These are phyloP conservation scores for Falco punctatus DNA, from an alignment of 2,113 vertebrate genomes.

Conservation along the genomic window DNA sequence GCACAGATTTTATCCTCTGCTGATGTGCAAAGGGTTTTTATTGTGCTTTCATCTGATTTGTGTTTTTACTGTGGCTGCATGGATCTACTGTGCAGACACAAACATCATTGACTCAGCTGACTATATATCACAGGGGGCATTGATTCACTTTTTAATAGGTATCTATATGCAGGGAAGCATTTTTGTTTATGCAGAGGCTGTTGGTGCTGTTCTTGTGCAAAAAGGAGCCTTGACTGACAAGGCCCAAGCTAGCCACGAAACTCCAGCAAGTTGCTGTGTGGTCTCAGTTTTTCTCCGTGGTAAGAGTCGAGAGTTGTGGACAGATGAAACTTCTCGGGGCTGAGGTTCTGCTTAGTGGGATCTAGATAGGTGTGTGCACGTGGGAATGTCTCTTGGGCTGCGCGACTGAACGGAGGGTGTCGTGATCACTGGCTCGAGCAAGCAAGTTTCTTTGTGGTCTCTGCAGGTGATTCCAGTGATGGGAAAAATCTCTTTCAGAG, in stretches of 20 bases:
- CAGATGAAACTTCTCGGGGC: not conserved
- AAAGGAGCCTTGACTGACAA: not conserved
- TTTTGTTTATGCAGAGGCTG: not conserved
- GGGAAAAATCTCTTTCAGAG: constrained; percentile 92
- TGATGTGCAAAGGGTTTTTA: not conserved
- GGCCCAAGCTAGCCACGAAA: not conserved
- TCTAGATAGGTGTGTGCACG: fast-evolving
- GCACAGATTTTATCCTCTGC: not conserved
- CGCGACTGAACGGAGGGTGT: not conserved
- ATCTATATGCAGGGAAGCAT: fast-evolving
- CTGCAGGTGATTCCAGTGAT: constrained; percentile 91
- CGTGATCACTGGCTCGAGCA: not conserved
- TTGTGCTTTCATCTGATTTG: not conserved
- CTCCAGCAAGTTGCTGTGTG: not conserved
- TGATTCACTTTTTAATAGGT: not conserved
- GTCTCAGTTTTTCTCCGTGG: not conserved
- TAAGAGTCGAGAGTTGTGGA: not conserved
- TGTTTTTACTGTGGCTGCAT: not conserved
- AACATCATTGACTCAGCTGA: not conserved
- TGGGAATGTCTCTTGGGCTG: not conserved
- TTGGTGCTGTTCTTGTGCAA: fast-evolving
- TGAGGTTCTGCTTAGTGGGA: not conserved
- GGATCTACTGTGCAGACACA: not conserved
- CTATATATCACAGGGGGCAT: not conserved
- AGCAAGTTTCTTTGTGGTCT: constrained; percentile 29